Conservation (phyloP, 1,140 invertebrate genomes). For the Ephestia elutella region DNA sequence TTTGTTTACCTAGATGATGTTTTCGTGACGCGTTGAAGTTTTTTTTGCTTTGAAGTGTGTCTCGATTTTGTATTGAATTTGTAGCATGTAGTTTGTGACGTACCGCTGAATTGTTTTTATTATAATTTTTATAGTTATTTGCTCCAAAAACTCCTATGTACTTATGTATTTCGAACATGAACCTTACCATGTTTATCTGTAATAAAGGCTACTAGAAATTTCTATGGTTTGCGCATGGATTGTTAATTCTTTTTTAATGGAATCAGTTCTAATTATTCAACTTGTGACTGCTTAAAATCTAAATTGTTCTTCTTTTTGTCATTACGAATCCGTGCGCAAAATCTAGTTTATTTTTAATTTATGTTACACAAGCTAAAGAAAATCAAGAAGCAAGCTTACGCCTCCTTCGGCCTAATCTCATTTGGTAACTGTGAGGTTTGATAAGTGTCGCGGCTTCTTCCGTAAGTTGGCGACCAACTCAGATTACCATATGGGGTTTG, state of each 20-base stretch:
- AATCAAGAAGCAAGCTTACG: slow-evolving; percentile 45
- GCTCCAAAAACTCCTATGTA: background rate
- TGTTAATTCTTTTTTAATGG: too few species aligned
- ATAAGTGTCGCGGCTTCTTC: slow-evolving; percentile 42
- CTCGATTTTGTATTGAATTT: slow-evolving; percentile 12
- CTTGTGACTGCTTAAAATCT: too few species aligned
- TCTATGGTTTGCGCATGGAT: too few species aligned
- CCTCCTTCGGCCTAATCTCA: slow-evolving; percentile 84
- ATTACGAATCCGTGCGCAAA: background rate
- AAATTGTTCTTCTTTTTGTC: background rate
- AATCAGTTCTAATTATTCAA: background rate
- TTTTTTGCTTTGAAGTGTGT: slow-evolving; percentile 30
- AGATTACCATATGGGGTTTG: slow-evolving; percentile 84
- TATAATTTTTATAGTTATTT: background rate
- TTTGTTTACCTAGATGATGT: slow-evolving; percentile 30
- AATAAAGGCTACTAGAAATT: too few species aligned
- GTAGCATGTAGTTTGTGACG: slow-evolving; percentile 15
- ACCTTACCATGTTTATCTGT: too few species aligned
- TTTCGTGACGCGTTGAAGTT: slow-evolving; percentile 30
- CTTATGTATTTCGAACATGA: background rate
- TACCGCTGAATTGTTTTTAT: background rate
- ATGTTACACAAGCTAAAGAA: background rate
- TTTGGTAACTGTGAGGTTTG: slow-evolving; percentile 91
- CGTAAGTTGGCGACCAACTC: slow-evolving; percentile 51
- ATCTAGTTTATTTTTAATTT: background rate